Conservation (phyloP, 2,113 vertebrate genomes). For the Ptychochromis oligacanthus region DNA sequence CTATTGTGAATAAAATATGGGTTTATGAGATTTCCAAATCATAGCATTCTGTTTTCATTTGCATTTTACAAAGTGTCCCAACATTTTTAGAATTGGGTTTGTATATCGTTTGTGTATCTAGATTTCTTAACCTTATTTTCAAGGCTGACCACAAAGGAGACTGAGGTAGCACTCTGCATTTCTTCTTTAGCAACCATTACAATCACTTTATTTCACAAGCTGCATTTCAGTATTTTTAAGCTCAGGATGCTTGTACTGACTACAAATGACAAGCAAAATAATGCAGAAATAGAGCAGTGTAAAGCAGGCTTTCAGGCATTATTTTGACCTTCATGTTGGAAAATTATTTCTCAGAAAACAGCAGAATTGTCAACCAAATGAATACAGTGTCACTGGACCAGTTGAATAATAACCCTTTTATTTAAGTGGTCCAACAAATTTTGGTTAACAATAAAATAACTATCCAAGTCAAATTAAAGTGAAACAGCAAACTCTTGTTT, state of each 20-base stretch:
- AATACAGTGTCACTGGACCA: not conserved
- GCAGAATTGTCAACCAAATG: not conserved
- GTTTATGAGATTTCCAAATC: no score
- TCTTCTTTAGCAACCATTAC: not conserved
- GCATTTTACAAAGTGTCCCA: no score
- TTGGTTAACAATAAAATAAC: not conserved
- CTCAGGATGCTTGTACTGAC: not conserved
- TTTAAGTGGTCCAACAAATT: rapidly evolving
- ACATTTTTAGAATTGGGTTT: no score
- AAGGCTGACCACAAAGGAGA: not conserved
- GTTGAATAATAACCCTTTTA: rapidly evolving
- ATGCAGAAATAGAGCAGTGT: not conserved
- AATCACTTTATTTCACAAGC: not conserved
- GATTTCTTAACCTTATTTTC: not conserved
- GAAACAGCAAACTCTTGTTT: not conserved
- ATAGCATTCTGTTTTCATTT: no score
- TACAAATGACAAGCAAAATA: not conserved
- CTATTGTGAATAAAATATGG: no score
- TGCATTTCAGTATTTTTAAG: not conserved
- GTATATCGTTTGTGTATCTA: not conserved
- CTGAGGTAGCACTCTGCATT: not conserved
- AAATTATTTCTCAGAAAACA: not conserved
- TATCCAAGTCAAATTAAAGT: not conserved
- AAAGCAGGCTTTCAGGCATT: not conserved
- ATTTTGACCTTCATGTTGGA: not conserved